Evolutionary conservation across 1,140 invertebrate species (phyloP), one percentile per base, ranked within the genome.

Genomic region (Hyphantria cunea): DNA sequence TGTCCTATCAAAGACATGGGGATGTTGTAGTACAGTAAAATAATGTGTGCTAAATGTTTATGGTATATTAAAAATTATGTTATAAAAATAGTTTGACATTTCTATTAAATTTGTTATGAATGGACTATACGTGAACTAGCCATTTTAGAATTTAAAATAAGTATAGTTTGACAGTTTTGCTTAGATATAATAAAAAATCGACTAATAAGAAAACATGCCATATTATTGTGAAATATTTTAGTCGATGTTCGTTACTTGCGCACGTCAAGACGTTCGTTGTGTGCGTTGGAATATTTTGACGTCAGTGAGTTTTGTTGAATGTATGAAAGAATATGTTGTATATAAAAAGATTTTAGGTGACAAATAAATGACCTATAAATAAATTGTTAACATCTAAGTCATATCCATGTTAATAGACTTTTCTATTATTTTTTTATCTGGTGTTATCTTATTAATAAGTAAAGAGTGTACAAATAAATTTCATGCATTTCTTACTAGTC

Each of bases 401-500:
- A 88, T 88, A 86, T 90, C 83, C 74, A 76, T 76, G 81, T 86
- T 90, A 84, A 80, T 76, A 74, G 76, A 82, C 75, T 79, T 81
- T 82, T 87, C 76, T 86, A 80, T 80, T 84, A 78, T 81, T 82
- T 25, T 25, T 85, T 82, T 86, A 86, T 78, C 78, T 82, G 79
- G 78, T 86, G 87, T 90, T 90, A 89, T 85, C 73, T 78, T 89
- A 89, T 81, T 90, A 68, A 71, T 90, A 90, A 85, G 86, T 76
- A 72, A 84, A 81, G 84, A 81, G 65, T 90, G 87, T 89, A 90
- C 83, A 89, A 89, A 88, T 85, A 82, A 82, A 85, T 78, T 84
- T 71, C 45, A 80, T 90, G 86, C 87, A 89, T 90, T 90, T 89
- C 82, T 82, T 79, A 83, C 86, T 89, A 90, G 87, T 90, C 87